Evolutionary conservation across 2,113 vertebrate species (phyloP).

Genomic region (Rhea pennata): DNA sequence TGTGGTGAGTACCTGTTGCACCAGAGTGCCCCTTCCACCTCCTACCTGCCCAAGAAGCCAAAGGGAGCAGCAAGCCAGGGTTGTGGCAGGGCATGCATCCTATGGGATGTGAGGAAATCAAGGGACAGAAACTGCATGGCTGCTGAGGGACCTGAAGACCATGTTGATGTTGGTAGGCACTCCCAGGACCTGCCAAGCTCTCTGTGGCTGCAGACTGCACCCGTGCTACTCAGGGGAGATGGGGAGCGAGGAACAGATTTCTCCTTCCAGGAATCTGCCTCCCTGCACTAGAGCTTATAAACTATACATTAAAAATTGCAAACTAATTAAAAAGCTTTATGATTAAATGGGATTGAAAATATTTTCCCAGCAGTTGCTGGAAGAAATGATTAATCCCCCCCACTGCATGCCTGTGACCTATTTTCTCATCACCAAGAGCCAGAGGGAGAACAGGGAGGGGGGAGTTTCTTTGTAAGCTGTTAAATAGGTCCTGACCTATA

Average conservation of each 20-base stretch:
- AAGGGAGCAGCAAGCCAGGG: background rate
- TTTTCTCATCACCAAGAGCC: slow-evolving; percentile 66
- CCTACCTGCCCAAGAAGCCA: background rate
- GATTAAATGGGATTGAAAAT: slow-evolving; percentile 77
- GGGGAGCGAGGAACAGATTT: background rate
- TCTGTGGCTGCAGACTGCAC: background rate
- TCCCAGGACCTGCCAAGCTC: background rate
- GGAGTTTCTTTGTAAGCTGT: slow-evolving; percentile 36
- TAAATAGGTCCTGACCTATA: slow-evolving; percentile 76
- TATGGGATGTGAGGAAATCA: background rate
- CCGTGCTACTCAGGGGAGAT: background rate
- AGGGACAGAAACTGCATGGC: background rate
- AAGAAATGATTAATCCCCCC: slow-evolving; percentile 76
- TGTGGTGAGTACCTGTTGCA: fast-evolving
- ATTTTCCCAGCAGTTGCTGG: slow-evolving; percentile 72
- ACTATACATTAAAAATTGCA: slow-evolving; percentile 46
- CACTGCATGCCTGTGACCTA: slow-evolving; percentile 76
- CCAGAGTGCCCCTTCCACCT: background rate
- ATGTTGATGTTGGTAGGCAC: fast-evolving
- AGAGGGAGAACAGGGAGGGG: background rate
- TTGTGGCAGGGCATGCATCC: background rate
- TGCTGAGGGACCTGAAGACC: background rate
- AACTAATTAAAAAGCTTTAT: slow-evolving; percentile 79
- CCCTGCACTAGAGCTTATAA: slow-evolving; percentile 6
- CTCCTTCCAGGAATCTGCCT: slow-evolving; percentile 22